These are phyloP conservation scores for Latrodectus hesperus DNA, from an alignment of 2,888 invertebrate genomes.

Conservation along the genomic window DNA sequence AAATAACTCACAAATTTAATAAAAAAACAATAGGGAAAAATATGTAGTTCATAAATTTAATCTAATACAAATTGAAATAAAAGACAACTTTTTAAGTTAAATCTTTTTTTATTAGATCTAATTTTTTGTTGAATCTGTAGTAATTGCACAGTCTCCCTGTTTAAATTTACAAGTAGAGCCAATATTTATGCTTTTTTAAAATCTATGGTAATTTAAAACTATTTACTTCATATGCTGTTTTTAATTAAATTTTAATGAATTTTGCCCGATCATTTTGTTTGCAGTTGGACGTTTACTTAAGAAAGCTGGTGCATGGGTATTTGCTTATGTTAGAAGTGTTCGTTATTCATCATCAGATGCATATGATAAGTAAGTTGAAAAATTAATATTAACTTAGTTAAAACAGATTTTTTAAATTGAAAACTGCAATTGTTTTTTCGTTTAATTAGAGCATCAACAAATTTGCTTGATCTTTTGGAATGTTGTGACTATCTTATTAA, in stretches of 20 bases:
- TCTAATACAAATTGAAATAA: too few relatives aligned
- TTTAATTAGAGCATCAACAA: constrained; percentile 68
- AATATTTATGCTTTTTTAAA: too few relatives aligned
- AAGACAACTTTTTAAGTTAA: too few relatives aligned
- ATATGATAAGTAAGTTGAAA: constrained; percentile 52
- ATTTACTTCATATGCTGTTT: too few relatives aligned
- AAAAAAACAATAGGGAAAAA: too few relatives aligned
- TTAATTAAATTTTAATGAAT: not conserved
- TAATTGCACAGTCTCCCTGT: not conserved
- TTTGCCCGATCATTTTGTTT: not conserved
- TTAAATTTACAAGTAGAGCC: too few relatives aligned
- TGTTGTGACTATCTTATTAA: constrained; percentile 79
- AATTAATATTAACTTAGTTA: not conserved
- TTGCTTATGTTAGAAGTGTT: constrained; percentile 29
- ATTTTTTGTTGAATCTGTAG: not conserved
- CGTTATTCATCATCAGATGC: constrained; percentile 23
- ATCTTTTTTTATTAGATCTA: not conserved
- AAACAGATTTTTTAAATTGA: not conserved
- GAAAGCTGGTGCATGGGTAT: constrained; percentile 31
- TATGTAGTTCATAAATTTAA: too few relatives aligned
- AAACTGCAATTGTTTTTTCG: not conserved
- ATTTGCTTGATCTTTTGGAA: constrained; percentile 75
- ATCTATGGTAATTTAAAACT: too few relatives aligned
- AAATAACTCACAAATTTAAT: too few relatives aligned
- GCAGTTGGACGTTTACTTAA: constrained; percentile 50